phyloP scores from a whole-genome alignment of 2,797 vertebrate species.

The Tiaroga cobitis region DNA sequence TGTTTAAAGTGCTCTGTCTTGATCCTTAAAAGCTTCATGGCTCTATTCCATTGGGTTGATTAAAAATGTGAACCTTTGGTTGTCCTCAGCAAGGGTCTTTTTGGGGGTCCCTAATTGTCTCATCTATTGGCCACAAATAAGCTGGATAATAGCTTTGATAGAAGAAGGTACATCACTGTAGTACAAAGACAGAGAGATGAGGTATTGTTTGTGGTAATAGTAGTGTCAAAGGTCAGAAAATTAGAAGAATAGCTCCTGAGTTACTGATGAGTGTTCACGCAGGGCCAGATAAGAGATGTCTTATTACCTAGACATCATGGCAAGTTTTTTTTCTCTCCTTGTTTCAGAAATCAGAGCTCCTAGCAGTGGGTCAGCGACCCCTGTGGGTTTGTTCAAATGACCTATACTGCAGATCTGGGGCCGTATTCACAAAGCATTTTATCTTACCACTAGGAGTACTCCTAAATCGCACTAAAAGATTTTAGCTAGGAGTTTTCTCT shows the following conservation, averaged over 20 bases:
- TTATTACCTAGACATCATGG: constrained; percentile 31
- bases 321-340: background rate
- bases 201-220: constrained; percentile 8
- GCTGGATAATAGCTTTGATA: constrained; percentile 23
- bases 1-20: constrained; percentile 24
- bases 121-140: constrained; percentile 19
- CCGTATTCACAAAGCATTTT: too few relatives aligned
- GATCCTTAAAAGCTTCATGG: constrained; percentile 39
- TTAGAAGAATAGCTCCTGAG: background rate
- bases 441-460: too few relatives aligned
- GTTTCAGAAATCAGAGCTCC: constrained; percentile 19
- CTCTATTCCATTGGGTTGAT: constrained; percentile 25
- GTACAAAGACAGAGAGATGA: constrained; percentile 59
- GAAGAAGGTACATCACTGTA: constrained; percentile 1
- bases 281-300: constrained; percentile 20
- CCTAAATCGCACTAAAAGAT: too few relatives aligned
- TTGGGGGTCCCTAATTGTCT: constrained; percentile 39
- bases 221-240: constrained; percentile 25
- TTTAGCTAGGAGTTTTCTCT: too few relatives aligned
- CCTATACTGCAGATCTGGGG: background rate
- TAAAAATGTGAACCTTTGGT: constrained; percentile 35
- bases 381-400: constrained; percentile 15
- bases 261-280: constrained; percentile 11
- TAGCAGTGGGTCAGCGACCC: constrained; percentile 22
- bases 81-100: constrained; percentile 40